Evolutionary conservation across 1,140 invertebrate genomes (phyloP), one percentile per base, ranked within the genome.

Genomic region (Drosophila sproati): DNA sequence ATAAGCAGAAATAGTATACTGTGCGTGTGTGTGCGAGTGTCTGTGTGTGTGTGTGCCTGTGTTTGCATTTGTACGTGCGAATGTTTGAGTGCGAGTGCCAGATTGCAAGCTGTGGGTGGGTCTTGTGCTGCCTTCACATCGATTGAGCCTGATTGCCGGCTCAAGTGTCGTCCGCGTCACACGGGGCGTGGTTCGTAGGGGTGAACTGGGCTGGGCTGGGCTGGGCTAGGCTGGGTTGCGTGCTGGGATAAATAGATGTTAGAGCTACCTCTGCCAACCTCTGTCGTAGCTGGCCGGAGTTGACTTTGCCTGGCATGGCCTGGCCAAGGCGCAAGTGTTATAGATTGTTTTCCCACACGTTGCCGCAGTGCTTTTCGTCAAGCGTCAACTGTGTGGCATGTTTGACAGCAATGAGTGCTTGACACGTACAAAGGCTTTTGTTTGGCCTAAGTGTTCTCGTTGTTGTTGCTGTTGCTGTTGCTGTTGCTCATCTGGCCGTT

Each of bases 321-420:
- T 39, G 60, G 51, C 52, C 29, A 77, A 87, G 69, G 32, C 66
- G 67, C 77, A 88, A 83, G 55, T 87, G 85, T 71, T 83, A 73
- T 80, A 88, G 76, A 75, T 80, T 78, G 85, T 79, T 83, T 89
- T 89, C 83, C 85, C 83, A 87, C 80, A 88, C 85, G 85, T 73
- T 68, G 66, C 8, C 61, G 35, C 73, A 60, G 47, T 70, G 71
- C 71, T 72, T 77, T 83, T 80, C 80, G 76, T 82, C 83, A 79
- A 79, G 20, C 82, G 80, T 88, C 83, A 87, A 88, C 69, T 69
- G 63, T 76, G 77, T 80, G 80, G 82, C 80, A 80, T 87, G 83
- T 89, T 88, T 89, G 83, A 83, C 83, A 89, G 83, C 85, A 87
- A 87, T 83, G 82, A 87, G 83, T 83, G 77, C 80, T 82, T 88